phyloP scores from a whole-genome alignment of 2,113 vertebrate genomes.

The Labrus mixtus region DNA sequence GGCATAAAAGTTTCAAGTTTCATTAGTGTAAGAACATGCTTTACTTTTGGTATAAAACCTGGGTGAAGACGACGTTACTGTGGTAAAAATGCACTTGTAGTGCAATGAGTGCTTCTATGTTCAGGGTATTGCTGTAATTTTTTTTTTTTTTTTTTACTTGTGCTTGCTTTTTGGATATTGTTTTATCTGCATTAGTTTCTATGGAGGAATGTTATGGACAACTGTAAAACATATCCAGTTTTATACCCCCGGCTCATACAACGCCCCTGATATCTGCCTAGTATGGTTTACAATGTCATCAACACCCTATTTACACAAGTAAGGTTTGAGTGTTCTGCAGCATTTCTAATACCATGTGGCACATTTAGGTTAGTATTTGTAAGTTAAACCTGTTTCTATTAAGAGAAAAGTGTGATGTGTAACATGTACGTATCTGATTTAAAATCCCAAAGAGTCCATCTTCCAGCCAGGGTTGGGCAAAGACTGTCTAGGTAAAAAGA shows the following conservation, averaged over 20 bases:
- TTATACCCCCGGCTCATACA: neutral
- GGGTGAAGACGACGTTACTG: no score
- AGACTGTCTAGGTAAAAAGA: neutral
- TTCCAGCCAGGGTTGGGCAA: neutral
- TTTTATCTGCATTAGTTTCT: neutral
- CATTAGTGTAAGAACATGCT: neutral
- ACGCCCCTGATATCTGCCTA: neutral
- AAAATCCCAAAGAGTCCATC: neutral
- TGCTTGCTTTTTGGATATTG: no score
- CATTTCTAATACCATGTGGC: neutral
- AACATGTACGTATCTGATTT: neutral
- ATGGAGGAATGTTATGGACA: neutral
- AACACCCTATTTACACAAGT: neutral
- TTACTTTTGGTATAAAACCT: neutral
- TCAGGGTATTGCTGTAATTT: no score
- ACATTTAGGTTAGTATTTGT: no score
- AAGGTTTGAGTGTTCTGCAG: no score
- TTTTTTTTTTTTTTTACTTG: no score
- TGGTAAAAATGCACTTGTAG: neutral
- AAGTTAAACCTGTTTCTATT: neutral
- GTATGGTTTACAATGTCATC: neutral
- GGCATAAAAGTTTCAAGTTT: no score
- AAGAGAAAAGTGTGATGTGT: neutral
- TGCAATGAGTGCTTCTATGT: no score
- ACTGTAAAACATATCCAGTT: neutral